phyloP scores from a whole-genome alignment of 23 tunicate genomes.

The Oikopleura vanhoeffeni region DNA sequence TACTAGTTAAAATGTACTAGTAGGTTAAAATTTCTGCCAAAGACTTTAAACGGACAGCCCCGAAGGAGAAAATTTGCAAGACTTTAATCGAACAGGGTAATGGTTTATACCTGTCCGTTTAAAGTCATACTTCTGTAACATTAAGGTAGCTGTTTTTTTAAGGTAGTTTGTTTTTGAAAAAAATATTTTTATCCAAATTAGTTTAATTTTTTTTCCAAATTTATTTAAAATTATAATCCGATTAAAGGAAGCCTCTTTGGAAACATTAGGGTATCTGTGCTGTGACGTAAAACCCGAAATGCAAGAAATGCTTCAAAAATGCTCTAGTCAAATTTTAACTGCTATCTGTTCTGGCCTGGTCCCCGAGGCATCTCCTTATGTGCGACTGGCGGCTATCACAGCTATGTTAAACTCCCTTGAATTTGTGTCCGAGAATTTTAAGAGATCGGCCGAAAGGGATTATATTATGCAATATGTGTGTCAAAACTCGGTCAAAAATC shows the following conservation, averaged over 20 bases:
- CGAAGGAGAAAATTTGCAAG: no score
- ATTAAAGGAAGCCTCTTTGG: conserved; percentile 77
- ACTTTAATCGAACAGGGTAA: no score
- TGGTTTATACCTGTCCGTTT: no score
- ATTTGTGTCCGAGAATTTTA: conserved; percentile 21
- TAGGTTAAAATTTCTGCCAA: no score
- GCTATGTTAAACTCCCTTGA: conserved; percentile 83
- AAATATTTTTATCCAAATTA: no score
- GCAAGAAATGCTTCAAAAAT: conserved; percentile 12
- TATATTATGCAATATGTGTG: conserved; percentile 91
- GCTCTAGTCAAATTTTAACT: conserved; percentile 49
- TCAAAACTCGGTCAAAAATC: conserved; percentile 71
- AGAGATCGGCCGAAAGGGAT: conserved; percentile 45
- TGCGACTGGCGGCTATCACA: conserved; percentile 74
- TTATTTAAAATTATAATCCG: conserved; percentile 16
- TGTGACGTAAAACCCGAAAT: conserved; percentile 63
- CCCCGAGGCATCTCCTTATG: conserved; percentile 43
- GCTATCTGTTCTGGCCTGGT: conserved; percentile 85
- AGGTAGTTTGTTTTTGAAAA: no score
- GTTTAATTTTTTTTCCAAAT: background rate
- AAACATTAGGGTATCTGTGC: conserved; percentile 89
- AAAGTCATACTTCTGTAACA: no score
- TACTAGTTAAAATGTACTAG: no score
- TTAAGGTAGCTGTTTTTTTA: no score
- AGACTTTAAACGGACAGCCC: no score